Evolutionary conservation across 1,140 invertebrate genomes (phyloP), one percentile per base, ranked within the genome.

Genomic region (Linepithema humile): DNA sequence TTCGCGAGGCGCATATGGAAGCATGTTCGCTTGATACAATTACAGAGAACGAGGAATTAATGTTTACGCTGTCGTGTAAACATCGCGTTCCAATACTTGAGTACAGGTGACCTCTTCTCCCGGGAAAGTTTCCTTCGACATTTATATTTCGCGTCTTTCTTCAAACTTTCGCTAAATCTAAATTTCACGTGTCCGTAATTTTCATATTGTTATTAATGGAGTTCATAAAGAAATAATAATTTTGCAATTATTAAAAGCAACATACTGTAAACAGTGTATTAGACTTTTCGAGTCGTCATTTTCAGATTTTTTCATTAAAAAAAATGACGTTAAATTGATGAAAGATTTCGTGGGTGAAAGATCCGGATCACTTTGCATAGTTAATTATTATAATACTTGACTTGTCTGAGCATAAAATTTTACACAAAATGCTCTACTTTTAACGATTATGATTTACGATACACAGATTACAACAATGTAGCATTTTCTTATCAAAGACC

Each of bases 91-190:
- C 43, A 57, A 6, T 1, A n/a, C 17, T 3, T 40, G 9, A 50
- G 40, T 17, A 62, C 55, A 35, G 7, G 12, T 62, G 38, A 75
- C 73, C 73, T 75, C 17, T 75, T 45, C 26, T 64, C 26, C 6
- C 12, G 32, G 35, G 40, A 65, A n/a, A 32, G 35, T 9, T 59
- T 43, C 9, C 1, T 10, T 74, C 2, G 20, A 17, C 62, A 75
- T 64, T 75, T 75, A 9, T 12, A 32, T 62, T 20, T 32, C 26
- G 7, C 17, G 23, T 32, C 1, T 26, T 7, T 20, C 1, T 9
- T 4, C 5, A 23, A 35, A 23, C 9, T 62, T n/a, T 48, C 2
- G 9, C 15, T 7, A 29, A 29, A 32, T 60, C 0, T 62, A 17
- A 10, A 64, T 75, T 20, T 43, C n/a, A 29, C 26, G 1, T n/a